These are phyloP conservation scores for Aphelocoma californica DNA, from an alignment of 2,797 vertebrate species.

Conservation along the genomic window DNA sequence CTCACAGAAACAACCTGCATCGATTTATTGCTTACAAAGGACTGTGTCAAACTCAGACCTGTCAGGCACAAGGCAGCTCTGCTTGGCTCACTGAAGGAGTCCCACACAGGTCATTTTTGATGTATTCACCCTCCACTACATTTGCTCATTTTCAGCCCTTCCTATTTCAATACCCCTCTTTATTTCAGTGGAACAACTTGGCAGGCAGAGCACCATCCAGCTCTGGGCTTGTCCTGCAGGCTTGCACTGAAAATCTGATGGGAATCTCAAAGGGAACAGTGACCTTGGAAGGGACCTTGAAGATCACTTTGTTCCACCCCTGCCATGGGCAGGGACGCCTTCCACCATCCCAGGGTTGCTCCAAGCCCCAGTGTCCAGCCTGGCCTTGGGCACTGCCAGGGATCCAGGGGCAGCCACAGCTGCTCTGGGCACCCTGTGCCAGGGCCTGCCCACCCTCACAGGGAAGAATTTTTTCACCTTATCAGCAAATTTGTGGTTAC, in stretches of 20 bases:
- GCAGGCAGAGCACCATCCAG: neutral
- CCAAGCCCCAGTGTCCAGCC: fast-evolving
- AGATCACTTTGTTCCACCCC: neutral
- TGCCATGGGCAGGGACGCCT: neutral
- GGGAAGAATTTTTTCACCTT: neutral
- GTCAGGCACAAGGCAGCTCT: neutral
- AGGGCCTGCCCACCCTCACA: fast-evolving
- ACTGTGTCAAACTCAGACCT: neutral
- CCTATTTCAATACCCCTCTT: neutral
- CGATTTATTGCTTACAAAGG: constrained; percentile 52
- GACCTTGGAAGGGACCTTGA: neutral
- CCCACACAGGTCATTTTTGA: constrained; percentile 17
- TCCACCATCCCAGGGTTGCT: fast-evolving
- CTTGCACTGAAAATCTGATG: neutral
- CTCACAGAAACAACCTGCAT: constrained; percentile 29
- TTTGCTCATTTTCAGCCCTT: neutral
- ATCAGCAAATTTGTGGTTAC: neutral
- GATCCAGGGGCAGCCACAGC: neutral
- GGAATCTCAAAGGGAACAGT: neutral
- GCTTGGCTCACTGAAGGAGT: neutral
- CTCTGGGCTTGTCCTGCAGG: neutral
- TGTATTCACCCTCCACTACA: neutral
- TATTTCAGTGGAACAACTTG: neutral
- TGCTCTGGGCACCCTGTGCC: neutral
- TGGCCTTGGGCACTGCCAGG: neutral